These are phyloP conservation scores for Phaonia tiefii DNA, from an alignment of 2,888 invertebrate genomes.

Conservation along the genomic window DNA sequence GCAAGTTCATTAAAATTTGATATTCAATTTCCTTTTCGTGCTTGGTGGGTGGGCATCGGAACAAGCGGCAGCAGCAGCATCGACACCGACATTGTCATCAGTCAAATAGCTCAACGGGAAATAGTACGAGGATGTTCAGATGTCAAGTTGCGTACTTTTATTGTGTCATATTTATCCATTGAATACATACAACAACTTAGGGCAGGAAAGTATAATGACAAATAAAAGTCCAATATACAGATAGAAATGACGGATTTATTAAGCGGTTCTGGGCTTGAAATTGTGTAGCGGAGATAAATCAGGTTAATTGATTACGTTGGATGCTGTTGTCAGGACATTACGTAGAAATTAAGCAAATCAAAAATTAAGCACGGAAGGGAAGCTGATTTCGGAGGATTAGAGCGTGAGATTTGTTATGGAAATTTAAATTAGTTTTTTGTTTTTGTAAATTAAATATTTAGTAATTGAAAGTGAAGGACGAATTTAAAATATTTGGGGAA, in stretches of 20 bases:
- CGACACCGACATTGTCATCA: no score
- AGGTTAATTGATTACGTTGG: conserved; percentile 63
- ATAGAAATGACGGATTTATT: conserved; percentile 51
- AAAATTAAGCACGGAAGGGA: no score
- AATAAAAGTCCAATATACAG: conserved; percentile 7
- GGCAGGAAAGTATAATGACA: background rate
- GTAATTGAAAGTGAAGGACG: no score
- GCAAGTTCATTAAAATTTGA: conserved; percentile 72
- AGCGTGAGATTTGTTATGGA: conserved; percentile 14
- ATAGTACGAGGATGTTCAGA: conserved; percentile 45
- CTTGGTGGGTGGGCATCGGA: no score
- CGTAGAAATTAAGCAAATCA: conserved; percentile 43
- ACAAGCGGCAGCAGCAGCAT: no score
- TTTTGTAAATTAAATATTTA: no score
- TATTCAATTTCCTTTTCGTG: conserved; percentile 25
- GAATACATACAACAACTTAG: conserved; percentile 35
- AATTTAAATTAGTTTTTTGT: no score
- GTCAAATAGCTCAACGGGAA: conserved; percentile 15
- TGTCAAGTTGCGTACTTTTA: conserved; percentile 53
- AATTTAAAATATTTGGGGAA: no score
- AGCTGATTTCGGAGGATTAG: background rate
- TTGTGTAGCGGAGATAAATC: conserved; percentile 35
- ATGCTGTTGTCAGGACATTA: no score
- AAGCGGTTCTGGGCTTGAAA: conserved; percentile 30
- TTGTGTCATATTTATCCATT: conserved; percentile 10